Evolutionary conservation across 2,888 invertebrate genomes (phyloP), one percentile per base, ranked within the genome.

Genomic region (Dinocampus coccinellae): DNA sequence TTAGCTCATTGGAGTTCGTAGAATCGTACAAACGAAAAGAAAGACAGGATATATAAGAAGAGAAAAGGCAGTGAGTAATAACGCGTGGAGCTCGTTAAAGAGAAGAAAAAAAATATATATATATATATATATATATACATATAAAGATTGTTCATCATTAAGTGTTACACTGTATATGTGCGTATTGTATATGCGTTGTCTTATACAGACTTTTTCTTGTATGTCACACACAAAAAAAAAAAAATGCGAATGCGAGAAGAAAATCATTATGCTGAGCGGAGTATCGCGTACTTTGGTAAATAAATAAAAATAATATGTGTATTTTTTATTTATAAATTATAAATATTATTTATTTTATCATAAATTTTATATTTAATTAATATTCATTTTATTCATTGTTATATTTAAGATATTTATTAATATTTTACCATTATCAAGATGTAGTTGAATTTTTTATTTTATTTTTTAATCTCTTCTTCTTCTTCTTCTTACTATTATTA

Each of bases 241-340:
- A 81, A 77, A 58, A 86, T 86, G 86, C 84, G 79, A 76, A 84
- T 85, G 73, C 83, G 83, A 69, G 84, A 84, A 71, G 86, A 85
- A 68, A 84, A 79, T 76, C 83, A 80, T 33, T 84, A 76, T 69
- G 81, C 82, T 26, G 84, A 82, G 73, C 79, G 82, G 69, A 84
- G 85, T 77, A 77, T 82, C 60, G 81, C 84, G 24, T 84, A 85
- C 68, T 85, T 86, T 55, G 86, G 85, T 85, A 81, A 83, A 69
- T 76, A 75, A 68, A 60, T 42, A n/a, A 63, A 58, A 9, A 11
- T n/a, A 62, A n/a, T n/a, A n/a, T n/a, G n/a, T n/a, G n/a, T n/a
- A n/a, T n/a, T n/a, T n/a, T n/a, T n/a, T n/a, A n/a, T n/a, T n/a
- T n/a, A n/a, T n/a, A n/a, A n/a, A n/a, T n/a, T n/a, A n/a, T n/a